These are phyloP conservation scores for Gallinago solitaria DNA, from an alignment of 2,797 vertebrate species.

Conservation along the genomic window DNA sequence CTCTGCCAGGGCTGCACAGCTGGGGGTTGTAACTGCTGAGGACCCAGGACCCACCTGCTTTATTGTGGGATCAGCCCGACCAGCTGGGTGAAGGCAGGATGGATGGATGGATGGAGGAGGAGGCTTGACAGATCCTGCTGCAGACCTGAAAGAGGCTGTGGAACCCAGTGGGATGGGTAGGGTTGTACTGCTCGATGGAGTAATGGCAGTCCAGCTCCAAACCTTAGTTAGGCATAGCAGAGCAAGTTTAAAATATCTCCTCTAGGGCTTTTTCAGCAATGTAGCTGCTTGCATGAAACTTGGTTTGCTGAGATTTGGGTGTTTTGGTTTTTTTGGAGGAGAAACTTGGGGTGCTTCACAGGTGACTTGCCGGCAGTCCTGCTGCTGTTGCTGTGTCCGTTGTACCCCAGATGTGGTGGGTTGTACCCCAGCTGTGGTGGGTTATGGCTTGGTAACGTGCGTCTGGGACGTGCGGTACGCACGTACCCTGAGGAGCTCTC, in stretches of 20 bases:
- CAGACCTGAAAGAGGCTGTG: not conserved
- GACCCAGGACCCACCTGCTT: not conserved
- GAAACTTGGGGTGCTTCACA: not conserved
- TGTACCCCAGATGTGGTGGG: not conserved
- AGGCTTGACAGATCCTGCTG: not conserved
- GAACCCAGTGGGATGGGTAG: not conserved
- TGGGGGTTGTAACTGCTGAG: not conserved
- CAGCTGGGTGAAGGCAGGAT: not conserved
- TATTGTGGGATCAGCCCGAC: not conserved
- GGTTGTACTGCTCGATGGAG: fast-evolving
- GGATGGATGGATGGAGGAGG: not conserved
- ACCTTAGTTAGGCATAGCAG: not conserved
- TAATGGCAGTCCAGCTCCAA: not conserved
- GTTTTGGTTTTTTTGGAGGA: no score
- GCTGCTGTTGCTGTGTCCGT: not conserved
- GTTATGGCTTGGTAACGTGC: not conserved
- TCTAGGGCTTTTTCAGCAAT: not conserved
- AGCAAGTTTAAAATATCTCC: not conserved
- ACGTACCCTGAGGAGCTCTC: not conserved
- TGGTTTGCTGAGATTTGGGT: not conserved
- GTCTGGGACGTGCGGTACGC: not conserved
- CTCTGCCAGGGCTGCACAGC: not conserved
- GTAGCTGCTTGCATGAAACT: not conserved
- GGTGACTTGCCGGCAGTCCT: not conserved
- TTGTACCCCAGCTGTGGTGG: not conserved